Base-by-base conservation (phyloP, 2,113 vertebrate genomes). In the Oriolus oriolus region DNA sequence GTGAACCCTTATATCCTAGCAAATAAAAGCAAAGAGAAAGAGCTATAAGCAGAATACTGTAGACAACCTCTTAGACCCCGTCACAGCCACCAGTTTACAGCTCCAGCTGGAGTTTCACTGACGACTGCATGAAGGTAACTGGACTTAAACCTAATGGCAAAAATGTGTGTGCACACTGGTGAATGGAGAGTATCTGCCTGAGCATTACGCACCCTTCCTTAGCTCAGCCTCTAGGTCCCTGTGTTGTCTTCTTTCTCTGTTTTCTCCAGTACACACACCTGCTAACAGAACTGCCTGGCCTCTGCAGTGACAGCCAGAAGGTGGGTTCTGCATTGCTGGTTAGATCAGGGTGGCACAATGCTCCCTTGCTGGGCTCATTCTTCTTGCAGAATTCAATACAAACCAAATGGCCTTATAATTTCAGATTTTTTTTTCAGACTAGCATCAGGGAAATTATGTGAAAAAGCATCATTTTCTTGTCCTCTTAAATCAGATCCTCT, bases 231-330 rank as follows among this genome's bases (percentile, higher is more conserved):
- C 66, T 45, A 8, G 13, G 33, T 73, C 23, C 31, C 31, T 31
- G 3, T 14, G 11, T 7, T 65, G 42, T 74, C 27, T 26, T 57
- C 21, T n/a, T 56, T 5, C 23, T 23, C 47, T 47, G 33, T 84
- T 49, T 70, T 70, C 87, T 70, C 54, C 65, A 44, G 11, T 13
- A 63, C 18, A 56, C 17, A 53, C 28, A 60, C 24, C 24, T 77
- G 65, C 69, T 75, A 56, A 44, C 13, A 80, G 45, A 96, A 63
- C 22, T 47, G 53, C 28, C 78, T 63, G 41, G 69, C 49, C 68
- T 54, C 17, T 92, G 49, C 68, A 89, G 79, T 8, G n/a, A 77
- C 41, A 78, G 82, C 39, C 91, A 89, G 44, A 90, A 81, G 66
- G 57, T 49, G 54, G 37, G 61, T 21, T 81, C 88, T 82, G 78